Conservation (phyloP, 2,797 vertebrate species). For the Eulemur mongoz region DNA sequence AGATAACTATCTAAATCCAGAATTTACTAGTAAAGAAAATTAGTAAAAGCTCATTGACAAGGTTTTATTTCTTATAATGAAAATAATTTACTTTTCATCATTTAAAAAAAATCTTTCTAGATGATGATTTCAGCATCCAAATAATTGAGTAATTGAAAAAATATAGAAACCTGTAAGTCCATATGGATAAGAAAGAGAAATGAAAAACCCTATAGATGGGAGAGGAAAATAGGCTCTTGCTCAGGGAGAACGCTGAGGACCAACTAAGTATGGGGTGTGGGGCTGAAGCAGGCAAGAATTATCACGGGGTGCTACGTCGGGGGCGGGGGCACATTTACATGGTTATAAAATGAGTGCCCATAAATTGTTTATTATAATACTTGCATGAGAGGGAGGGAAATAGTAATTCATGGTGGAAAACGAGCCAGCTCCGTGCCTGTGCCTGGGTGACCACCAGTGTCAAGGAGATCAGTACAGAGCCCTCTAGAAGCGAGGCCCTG, state of each 20-base stretch:
- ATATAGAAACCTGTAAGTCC: not conserved
- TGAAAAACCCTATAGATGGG: not conserved
- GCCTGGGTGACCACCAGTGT: not conserved
- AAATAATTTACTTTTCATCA: not conserved
- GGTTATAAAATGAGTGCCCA: not conserved
- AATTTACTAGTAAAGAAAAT: slow-evolving; percentile 18
- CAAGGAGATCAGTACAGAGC: not conserved
- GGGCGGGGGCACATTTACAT: not conserved
- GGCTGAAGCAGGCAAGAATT: not conserved
- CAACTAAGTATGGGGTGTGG: not conserved
- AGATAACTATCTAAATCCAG: not conserved
- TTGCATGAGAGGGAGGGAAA: not conserved
- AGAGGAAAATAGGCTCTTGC: not conserved
- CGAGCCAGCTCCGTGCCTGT: not conserved
- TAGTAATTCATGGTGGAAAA: not conserved
- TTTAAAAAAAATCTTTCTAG: not conserved
- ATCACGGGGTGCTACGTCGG: no score
- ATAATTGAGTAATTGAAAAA: not conserved
- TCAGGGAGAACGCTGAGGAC: not conserved
- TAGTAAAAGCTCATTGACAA: not conserved
- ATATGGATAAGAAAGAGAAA: not conserved
- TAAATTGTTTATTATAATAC: not conserved
- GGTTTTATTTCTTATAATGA: not conserved
- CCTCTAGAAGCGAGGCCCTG: not conserved
- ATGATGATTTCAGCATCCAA: not conserved